These are phyloP conservation scores for Serranus cabrilla DNA, from an alignment of 2,797 vertebrate genomes.

Conservation along the genomic window DNA sequence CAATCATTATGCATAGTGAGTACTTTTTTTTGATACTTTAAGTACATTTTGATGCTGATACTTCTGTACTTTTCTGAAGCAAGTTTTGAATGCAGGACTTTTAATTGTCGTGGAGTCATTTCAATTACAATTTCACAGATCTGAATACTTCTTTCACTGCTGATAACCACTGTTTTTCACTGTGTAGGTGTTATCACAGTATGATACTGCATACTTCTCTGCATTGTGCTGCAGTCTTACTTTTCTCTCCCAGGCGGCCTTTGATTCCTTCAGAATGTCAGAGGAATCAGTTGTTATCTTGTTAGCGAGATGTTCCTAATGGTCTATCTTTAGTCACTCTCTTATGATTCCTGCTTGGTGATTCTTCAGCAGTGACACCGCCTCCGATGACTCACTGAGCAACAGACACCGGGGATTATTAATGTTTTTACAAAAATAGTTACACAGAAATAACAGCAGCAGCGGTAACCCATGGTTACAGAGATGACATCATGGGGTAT, in stretches of 20 bases:
- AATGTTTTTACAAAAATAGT: conserved; percentile 84
- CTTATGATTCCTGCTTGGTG: conserved; percentile 63
- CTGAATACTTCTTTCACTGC: no score
- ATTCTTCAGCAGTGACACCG: conserved; percentile 73
- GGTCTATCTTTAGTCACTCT: conserved; percentile 79
- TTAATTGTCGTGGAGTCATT: no score
- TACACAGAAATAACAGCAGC: conserved; percentile 73
- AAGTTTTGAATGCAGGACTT: no score
- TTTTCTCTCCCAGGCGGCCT: conserved; percentile 47
- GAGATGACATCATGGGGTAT: conserved; percentile 63
- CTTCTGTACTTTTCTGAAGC: no score
- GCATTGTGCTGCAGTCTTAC: conserved; percentile 15
- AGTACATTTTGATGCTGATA: no score
- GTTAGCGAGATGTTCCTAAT: conserved; percentile 71
- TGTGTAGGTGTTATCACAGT: conserved; percentile 10
- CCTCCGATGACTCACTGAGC: conserved; percentile 81
- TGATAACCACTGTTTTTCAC: no score
- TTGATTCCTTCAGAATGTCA: conserved; percentile 71
- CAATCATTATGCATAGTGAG: no score
- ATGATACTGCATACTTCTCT: conserved; percentile 14
- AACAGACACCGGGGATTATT: conserved; percentile 81
- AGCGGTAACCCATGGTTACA: conserved; percentile 80
- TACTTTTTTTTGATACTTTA: no score
- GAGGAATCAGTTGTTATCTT: conserved; percentile 74
- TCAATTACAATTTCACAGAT: no score